phyloP scores from a whole-genome alignment of 2,797 vertebrate genomes.

The Arctocebus calabarensis region DNA sequence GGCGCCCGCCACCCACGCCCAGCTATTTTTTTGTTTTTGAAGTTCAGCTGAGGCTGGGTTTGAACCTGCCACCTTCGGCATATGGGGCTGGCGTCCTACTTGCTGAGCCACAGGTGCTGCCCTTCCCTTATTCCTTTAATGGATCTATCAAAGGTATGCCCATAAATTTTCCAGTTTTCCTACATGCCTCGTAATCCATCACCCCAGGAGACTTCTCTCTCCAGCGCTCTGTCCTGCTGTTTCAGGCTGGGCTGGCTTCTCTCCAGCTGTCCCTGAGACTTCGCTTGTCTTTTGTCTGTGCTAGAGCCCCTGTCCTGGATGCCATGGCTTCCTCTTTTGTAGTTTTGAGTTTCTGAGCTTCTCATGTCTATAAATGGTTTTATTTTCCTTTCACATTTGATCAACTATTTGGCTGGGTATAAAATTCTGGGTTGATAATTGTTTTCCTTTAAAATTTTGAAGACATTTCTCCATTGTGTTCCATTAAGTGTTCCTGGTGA shows the following conservation, averaged over 20 bases:
- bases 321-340: neutral
- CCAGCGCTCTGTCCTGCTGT: accelerated
- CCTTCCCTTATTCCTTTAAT: neutral
- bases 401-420: neutral
- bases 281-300: neutral
- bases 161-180: neutral
- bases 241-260: neutral
- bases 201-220: neutral
- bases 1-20: too few relatives aligned
- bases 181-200: accelerated
- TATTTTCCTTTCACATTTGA: neutral
- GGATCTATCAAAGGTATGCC: neutral
- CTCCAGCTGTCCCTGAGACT: neutral
- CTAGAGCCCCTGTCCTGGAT: too few relatives aligned
- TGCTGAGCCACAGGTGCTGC: too few relatives aligned
- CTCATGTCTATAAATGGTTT: neutral
- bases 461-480: neutral
- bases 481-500: neutral
- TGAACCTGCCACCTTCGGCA: too few relatives aligned
- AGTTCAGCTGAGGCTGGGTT: too few relatives aligned
- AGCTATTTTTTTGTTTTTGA: too few relatives aligned
- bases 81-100: too few relatives aligned
- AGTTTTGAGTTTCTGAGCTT: neutral
- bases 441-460: neutral
- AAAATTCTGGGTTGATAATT: neutral